Evolutionary conservation across 2,797 vertebrate genomes (phyloP).

Genomic region (Alca torda): DNA sequence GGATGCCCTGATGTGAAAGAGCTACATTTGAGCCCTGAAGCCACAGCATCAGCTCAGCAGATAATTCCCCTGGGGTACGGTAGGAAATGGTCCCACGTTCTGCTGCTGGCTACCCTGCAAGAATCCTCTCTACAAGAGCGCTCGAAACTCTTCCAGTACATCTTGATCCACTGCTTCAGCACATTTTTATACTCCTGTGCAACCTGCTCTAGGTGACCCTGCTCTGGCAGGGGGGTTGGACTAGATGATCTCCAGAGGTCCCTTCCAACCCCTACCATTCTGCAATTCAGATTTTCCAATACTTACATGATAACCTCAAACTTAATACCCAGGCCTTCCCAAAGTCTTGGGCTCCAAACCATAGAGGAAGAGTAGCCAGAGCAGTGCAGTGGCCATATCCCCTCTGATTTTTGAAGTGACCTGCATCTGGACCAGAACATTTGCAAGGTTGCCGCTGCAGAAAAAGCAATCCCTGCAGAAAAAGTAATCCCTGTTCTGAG

Average conservation of each 20-base stretch:
- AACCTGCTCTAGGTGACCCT: too few species aligned
- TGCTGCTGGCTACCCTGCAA: background rate
- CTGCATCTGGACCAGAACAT: background rate
- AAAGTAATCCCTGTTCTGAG: background rate
- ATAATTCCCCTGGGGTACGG: rapidly evolving
- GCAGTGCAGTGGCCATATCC: rapidly evolving
- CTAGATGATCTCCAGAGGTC: too few species aligned
- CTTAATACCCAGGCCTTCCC: background rate
- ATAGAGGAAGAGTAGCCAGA: background rate
- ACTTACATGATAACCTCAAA: background rate
- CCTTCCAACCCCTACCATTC: too few species aligned
- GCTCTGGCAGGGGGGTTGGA: too few species aligned
- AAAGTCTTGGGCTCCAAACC: background rate
- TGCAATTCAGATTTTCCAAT: background rate
- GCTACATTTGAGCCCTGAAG: background rate
- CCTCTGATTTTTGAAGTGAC: background rate
- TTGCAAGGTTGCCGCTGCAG: background rate
- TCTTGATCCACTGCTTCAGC: background rate
- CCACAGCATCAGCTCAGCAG: background rate
- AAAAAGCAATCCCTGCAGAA: background rate
- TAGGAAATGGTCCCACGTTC: background rate
- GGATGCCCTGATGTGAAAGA: background rate
- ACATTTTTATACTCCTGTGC: background rate
- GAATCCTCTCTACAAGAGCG: background rate
- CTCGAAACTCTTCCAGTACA: background rate